A percentile compares a stretch with the other conserved stretches of the same genome.
These are phyloP conservation scores for Nebria salina DNA, from an alignment of 2,888 invertebrate species.

Conservation along the genomic window DNA sequence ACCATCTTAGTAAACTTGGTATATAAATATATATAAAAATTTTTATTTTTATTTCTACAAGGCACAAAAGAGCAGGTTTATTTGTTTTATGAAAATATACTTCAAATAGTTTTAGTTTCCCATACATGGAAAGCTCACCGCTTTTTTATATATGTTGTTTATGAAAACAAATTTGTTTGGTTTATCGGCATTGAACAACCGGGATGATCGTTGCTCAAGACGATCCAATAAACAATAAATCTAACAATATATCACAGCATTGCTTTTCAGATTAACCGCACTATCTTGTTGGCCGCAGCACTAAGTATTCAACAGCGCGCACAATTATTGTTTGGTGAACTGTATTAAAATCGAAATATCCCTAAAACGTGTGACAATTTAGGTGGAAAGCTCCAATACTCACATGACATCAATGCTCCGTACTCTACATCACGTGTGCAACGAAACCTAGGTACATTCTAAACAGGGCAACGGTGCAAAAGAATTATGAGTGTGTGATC, in stretches of 20 bases:
- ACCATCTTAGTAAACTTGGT: background rate
- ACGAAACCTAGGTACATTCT: slow-evolving; percentile 40
- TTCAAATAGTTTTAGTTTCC: background rate
- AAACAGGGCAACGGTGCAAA: slow-evolving; percentile 49
- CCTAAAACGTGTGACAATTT: slow-evolving; percentile 50
- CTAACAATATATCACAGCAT: slow-evolving; percentile 44
- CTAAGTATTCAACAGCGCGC: slow-evolving; percentile 24
- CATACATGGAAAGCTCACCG: background rate
- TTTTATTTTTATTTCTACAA: background rate
- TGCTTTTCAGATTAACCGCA: slow-evolving; percentile 30
- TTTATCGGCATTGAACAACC: slow-evolving; percentile 35
- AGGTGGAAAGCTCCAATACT: slow-evolving; percentile 44
- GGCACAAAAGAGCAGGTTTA: too few relatives aligned
- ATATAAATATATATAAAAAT: background rate
- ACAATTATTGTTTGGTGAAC: slow-evolving; percentile 48
- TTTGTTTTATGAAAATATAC: too few relatives aligned
- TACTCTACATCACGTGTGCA: background rate
- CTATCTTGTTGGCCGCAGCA: slow-evolving; percentile 27
- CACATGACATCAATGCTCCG: background rate
- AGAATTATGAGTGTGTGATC: slow-evolving; percentile 50
- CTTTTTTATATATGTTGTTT: background rate
- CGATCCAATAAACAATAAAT: slow-evolving; percentile 40
- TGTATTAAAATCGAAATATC: slow-evolving; percentile 49
- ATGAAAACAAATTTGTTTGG: slow-evolving; percentile 26
- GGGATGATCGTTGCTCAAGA: slow-evolving; percentile 29